phyloP scores from a whole-genome alignment of 2,888 invertebrate genomes.

The Drosophila putrida region DNA sequence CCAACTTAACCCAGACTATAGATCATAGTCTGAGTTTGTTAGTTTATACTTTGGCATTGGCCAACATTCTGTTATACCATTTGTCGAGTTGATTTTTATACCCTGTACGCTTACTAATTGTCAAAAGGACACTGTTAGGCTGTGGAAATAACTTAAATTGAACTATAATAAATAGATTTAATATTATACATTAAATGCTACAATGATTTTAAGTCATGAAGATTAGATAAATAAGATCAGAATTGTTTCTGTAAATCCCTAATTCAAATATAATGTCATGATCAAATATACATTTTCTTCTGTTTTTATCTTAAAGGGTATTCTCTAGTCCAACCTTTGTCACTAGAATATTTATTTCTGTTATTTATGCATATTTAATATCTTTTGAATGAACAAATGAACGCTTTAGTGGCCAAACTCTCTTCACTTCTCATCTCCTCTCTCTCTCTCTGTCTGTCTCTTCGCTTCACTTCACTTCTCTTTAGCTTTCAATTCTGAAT shows the following conservation, averaged over 20 bases:
- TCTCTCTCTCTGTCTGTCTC: too few relatives aligned
- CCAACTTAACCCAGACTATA: not conserved
- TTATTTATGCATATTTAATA: slow-evolving; percentile 79
- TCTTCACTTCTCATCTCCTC: slow-evolving; percentile 7
- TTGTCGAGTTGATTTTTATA: slow-evolving; percentile 9
- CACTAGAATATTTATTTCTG: not conserved
- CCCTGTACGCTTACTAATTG: not conserved
- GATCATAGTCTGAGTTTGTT: slow-evolving; percentile 17
- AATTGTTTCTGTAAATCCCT: too few relatives aligned
- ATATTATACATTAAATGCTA: too few relatives aligned
- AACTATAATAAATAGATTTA: too few relatives aligned
- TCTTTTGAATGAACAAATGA: slow-evolving; percentile 55
- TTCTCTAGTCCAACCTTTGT: not conserved
- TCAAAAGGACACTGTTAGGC: not conserved
- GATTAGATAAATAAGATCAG: too few relatives aligned
- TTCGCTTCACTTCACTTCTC: not conserved
- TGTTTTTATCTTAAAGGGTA: slow-evolving; percentile 8
- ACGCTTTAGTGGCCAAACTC: slow-evolving; percentile 30
- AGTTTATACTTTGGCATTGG: slow-evolving; percentile 13
- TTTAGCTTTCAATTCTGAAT: slow-evolving; percentile 4
- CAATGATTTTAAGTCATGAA: too few relatives aligned
- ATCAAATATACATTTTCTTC: too few relatives aligned
- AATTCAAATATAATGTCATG: too few relatives aligned
- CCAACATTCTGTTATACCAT: slow-evolving; percentile 15
- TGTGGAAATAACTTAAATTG: too few relatives aligned